These are phyloP conservation scores for Halocynthia aurantium DNA, from an alignment of 23 tunicate species.

Conservation along the genomic window DNA sequence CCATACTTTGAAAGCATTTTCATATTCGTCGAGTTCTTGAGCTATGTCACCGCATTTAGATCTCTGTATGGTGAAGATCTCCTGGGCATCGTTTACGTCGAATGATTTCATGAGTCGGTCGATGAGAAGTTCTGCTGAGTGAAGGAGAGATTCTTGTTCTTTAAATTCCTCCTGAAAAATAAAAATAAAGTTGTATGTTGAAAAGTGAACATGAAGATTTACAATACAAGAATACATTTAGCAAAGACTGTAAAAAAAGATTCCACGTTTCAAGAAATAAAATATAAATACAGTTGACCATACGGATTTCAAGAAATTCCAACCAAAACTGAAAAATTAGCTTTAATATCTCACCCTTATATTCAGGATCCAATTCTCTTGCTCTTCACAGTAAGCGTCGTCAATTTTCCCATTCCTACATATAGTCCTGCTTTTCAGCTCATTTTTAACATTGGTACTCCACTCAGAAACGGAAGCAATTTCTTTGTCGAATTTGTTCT, in stretches of 20 bases:
- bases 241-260: background rate
- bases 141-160: constrained; percentile 12
- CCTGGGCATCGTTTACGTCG: constrained; percentile 7
- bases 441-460: constrained; percentile 12
- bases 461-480: constrained; percentile 10
- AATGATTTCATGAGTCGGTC: constrained; percentile 8
- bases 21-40: constrained; percentile 7
- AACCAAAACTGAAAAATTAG: background rate
- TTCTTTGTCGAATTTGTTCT: background rate
- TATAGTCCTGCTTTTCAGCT: constrained; percentile 2
- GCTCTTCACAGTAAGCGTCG: constrained; percentile 4
- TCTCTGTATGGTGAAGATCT: background rate
- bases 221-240: background rate
- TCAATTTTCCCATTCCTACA: constrained; percentile 12
- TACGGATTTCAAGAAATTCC: background rate
- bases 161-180: background rate
- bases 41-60: background rate
- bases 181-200: background rate
- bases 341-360: constrained; percentile 2
- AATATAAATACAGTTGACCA: no score
- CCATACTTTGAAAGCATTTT: constrained; percentile 2
- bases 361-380: constrained; percentile 9
- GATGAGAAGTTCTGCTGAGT: background rate
- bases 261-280: background rate
- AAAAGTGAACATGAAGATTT: background rate